Conservation (phyloP, 2,797 vertebrate species). For the Cirrhinus mrigala region DNA sequence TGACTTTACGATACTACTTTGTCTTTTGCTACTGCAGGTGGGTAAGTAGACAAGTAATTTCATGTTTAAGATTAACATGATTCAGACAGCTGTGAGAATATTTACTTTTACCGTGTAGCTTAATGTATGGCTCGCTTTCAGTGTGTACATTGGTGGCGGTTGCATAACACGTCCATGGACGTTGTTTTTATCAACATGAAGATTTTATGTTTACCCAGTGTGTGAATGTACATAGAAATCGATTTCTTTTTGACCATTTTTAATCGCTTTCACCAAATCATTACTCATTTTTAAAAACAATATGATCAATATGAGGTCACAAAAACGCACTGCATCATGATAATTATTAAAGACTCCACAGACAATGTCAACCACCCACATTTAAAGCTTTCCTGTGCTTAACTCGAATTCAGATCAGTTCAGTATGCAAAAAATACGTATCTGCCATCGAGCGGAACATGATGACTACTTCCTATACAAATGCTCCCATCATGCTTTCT, state of each 20-base stretch:
- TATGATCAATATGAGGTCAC: not conserved
- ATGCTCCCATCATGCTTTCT: not conserved
- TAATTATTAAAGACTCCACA: not conserved
- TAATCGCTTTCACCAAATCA: not conserved
- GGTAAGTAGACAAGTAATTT: conserved; percentile 52
- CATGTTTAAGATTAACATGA: conserved; percentile 52
- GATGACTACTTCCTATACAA: conserved; percentile 3
- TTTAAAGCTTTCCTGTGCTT: conserved; percentile 9
- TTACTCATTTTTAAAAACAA: too few relatives aligned
- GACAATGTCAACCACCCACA: not conserved
- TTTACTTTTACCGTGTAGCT: conserved; percentile 3
- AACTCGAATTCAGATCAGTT: not conserved
- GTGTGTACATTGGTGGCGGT: not conserved
- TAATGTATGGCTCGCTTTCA: not conserved
- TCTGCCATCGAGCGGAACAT: not conserved
- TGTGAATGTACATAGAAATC: not conserved
- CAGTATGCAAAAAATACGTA: not conserved
- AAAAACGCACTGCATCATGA: not conserved
- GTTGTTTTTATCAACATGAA: not conserved
- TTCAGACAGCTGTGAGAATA: conserved; percentile 41
- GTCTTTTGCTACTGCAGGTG: conserved; percentile 50
- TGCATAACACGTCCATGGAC: not conserved
- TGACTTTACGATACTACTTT: conserved; percentile 21
- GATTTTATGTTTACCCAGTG: not conserved
- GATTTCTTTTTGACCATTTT: not conserved